Evolutionary conservation across 2,888 invertebrate genomes (phyloP), one percentile per base, ranked within the genome.

Genomic region (Balanococcus diminutus): DNA sequence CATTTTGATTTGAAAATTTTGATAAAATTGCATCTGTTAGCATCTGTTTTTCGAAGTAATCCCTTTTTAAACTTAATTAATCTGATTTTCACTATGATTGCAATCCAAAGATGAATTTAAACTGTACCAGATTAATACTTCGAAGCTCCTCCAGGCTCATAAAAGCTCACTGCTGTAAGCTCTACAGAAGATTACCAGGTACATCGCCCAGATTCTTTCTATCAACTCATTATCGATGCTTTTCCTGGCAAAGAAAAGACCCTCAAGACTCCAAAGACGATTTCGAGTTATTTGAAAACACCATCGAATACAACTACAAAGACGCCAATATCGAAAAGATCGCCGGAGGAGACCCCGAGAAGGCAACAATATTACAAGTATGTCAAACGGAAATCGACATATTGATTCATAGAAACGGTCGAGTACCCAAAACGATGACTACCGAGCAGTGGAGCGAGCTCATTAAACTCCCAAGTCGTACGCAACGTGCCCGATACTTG

Each of bases 311-410:
- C 3, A 61, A 56, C 19, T 56, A 56, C 56, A 81, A 87, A 22
- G 67, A 87, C 72, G 86, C 88, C 9, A 87, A 88, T 86, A 87
- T 87, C 81, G 87, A 88, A 8, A 86, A 84, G 5, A 87, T 94
- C 85, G 90, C 93, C 56, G 89, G 91, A 61, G 92, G 92, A 39
- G 91, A 94, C 89, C 89, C 90, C 79, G 92, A 92, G 39, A 88
- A 91, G 2, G 92, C 93, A 88, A 94, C 93, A 88, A 92, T 92
- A 88, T 90, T 94, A 51, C 92, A 94, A 89, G 92, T 95, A 42
- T 89, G 96, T 85, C 92, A 94, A 90, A 90, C 96, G 81, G 96
- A 96, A 91, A 91, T 94, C 4, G 95, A 95, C 89, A 93, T 95
- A 1, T 90, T 93, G 89, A 91, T 94, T 84, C 95, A 96, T 89